A percentile compares a stretch with the other conserved stretches of the same genome.
phyloP scores from a whole-genome alignment of 2,113 vertebrate species.

The Pipra filicauda region DNA sequence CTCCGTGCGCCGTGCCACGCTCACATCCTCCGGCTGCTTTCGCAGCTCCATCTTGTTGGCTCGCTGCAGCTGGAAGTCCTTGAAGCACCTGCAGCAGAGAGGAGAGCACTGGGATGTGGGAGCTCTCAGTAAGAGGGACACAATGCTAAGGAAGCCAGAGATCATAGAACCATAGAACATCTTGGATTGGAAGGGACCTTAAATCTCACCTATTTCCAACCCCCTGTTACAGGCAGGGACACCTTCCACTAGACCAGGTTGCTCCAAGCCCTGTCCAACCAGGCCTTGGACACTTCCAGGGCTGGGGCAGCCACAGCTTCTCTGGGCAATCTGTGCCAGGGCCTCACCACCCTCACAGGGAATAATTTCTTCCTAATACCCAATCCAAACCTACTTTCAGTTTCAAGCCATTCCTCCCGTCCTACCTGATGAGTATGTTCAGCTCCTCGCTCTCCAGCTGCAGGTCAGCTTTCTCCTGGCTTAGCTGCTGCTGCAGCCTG shows the following conservation, averaged over 20 bases:
- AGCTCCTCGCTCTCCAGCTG: constrained; percentile 98
- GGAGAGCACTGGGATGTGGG: neutral
- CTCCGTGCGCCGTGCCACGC: constrained; percentile 91
- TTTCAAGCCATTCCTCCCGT: neutral
- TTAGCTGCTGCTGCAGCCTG: constrained; percentile 91
- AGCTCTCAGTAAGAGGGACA: neutral
- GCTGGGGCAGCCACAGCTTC: neutral
- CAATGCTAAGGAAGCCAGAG: neutral
- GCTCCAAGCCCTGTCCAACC: neutral
- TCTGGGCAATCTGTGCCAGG: neutral
- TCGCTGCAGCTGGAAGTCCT: constrained; percentile 95
- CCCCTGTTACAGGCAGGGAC: neutral
- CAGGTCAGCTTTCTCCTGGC: constrained; percentile 92
- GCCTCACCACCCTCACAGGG: neutral
- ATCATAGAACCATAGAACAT: neutral
- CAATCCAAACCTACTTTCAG: neutral
- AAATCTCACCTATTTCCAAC: neutral
- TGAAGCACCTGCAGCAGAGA: constrained; percentile 85
- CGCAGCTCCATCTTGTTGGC: constrained; percentile 96
- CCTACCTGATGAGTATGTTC: constrained; percentile 95
- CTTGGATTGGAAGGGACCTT: neutral
- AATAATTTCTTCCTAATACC: neutral
- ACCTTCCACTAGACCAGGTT: neutral
- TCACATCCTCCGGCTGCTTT: constrained; percentile 93
- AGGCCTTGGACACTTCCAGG: neutral